Base-by-base conservation (phyloP, 2,113 vertebrate species). In the Dicrurus megarhynchus region DNA sequence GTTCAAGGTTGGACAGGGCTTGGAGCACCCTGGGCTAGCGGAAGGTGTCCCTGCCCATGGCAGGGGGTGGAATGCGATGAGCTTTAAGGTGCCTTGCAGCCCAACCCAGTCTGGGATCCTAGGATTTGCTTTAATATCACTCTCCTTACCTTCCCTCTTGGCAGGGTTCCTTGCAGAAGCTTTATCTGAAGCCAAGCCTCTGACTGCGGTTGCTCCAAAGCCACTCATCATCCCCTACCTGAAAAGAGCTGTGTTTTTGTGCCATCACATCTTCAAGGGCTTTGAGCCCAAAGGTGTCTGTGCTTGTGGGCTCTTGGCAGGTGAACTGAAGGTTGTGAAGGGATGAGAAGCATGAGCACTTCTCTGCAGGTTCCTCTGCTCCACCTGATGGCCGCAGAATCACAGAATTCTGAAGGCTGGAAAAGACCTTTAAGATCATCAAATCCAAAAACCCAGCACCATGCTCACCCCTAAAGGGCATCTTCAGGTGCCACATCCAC, bases 161-260 rank as follows among this genome's bases (percentile, higher is more conserved):
- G 52, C 10, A 42, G 20, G 35, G 13, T 24, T 67, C 85, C 28
- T 56, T 82, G 28, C 5, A 60, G 49, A 79, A 68, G 19, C 37
- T 69, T 70, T 67, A 3, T 8, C 10, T 3, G 10, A 37, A 64
- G 52, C 26, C 55, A 26, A 59, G 39, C 60, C 39, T 70, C 26
- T 75, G 56, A 35, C 39, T 92, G 37, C 6, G n/a, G 13, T 42
- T 80, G 37, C 26, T 74, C 28, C 30, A 27, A 64, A 46, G 14
- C 18, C 16, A 3, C 9, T 60, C 11, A 22, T 39, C n/a, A 27
- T 17, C 4, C 10, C 3, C 3, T 64, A 0, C 46, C 24, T 79
- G 32, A 16, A 46, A 52, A 70, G 6, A 19, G 16, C 10, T 61
- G 9, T 37, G 13, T 1, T 24, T 63, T 67, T 16, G 3, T 26